Evolutionary conservation across 1,140 invertebrate species (phyloP), one percentile per base, ranked within the genome.

Genomic region (Drosophila seguyi): DNA sequence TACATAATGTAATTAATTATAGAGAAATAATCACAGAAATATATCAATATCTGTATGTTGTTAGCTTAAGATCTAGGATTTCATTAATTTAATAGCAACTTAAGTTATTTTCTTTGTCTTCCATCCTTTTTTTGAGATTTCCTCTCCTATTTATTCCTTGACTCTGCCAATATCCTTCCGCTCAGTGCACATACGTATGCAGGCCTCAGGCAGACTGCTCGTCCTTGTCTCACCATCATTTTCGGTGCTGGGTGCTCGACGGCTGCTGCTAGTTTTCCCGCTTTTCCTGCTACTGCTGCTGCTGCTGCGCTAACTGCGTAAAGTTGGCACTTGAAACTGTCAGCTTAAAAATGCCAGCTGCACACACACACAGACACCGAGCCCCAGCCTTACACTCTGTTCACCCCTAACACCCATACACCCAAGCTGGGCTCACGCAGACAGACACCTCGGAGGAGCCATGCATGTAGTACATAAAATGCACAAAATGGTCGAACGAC

Each of bases 241-340:
- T 88, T 88, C 66, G 84, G 77, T 84, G 76, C 84, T 87, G 44
- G 53, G 44, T 77, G 74, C 61, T 68, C 36, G 66, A 47, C 52
- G 50, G 53, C 65, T 69, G 68, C 41, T 45, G 62, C 74, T 76
- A 53, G 50, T 53, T 53, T 53, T 53, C 50, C 50, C 50, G 50
- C 50, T 53, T 53, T 53, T 36, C 50, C 50, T 53, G 50, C 50
- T 53, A 34, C 50, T 53, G 34, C 47, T 69, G 75, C 67, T 83
- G 80, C 44, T 68, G 80, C 60, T 75, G 84, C 80, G 77, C 84
- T 88, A 88, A 88, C 84, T 88, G 84, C 84, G 84, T 88, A 88
- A 88, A 88, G 84, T 88, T 88, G 84, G 85, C 84, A 88, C 85
- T 88, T 88, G 84, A 88, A 88, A 88, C 81, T 88, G 84, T 88